Conservation (phyloP, 2,888 invertebrate species). For the Hemaris fuciformis region DNA sequence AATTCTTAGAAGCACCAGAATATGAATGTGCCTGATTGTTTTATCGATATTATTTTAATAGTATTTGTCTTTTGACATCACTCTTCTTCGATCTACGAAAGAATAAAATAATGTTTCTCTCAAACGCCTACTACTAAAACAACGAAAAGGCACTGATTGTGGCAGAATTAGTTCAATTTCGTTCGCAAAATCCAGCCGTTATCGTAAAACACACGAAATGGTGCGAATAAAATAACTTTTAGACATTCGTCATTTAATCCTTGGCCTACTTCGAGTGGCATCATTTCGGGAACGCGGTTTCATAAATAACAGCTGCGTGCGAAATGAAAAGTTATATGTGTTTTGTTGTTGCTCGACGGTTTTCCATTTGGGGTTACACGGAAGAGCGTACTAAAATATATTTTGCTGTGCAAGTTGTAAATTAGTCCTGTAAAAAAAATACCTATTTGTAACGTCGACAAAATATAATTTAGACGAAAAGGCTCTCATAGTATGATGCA, state of each 20-base stretch:
- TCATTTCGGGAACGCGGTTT: slow-evolving; percentile 6
- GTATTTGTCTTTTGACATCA: no score
- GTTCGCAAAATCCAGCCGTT: neutral
- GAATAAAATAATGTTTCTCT: neutral
- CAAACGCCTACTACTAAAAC: neutral
- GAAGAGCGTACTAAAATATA: neutral
- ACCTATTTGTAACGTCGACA: no score
- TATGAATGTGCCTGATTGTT: no score
- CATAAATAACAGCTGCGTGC: slow-evolving; percentile 10
- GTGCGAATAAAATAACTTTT: slow-evolving; percentile 7
- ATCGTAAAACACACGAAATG: slow-evolving; percentile 5
- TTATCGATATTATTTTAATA: no score
- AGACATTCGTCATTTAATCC: slow-evolving; percentile 7
- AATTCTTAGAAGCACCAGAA: no score
- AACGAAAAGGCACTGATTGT: neutral
- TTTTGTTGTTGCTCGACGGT: slow-evolving; percentile 8
- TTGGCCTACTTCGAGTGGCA: neutral
- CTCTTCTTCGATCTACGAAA: no score
- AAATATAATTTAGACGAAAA: no score
- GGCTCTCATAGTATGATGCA: no score
- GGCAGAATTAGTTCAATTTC: neutral
- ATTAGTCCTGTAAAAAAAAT: neutral
- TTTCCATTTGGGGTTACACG: slow-evolving; percentile 1
- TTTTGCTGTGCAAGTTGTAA: neutral
- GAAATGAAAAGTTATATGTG: slow-evolving; percentile 10